Base-by-base conservation (phyloP, 2,113 vertebrate genomes). In the Pavo muticus region DNA sequence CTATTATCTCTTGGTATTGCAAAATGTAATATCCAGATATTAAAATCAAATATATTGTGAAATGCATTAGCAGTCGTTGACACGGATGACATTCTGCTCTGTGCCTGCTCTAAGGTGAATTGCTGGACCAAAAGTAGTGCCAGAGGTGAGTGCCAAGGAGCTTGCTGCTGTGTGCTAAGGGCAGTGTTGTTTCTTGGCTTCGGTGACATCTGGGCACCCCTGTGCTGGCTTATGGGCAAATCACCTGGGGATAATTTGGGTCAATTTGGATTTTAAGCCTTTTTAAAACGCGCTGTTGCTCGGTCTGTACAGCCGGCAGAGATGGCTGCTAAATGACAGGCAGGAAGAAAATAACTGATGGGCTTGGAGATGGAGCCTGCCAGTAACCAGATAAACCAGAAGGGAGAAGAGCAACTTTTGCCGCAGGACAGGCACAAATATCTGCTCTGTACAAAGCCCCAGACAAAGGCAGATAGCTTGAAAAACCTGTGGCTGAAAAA, bases 1-100 rank as follows among this genome's bases (percentile, higher is more conserved):
- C 56, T 72, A 35, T 96, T 92, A 90, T 88, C 68, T 93, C 79
- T 67, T 74, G 30, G 52, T 96, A 91, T 61, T 88, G 80, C 73
- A 56, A 96, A 79, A 40, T 48, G 39, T 96, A 95, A 95, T 95
- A 88, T 92, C 81, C 93, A 93, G 87, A 93, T 94, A 94, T 95
- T 95, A 96, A 94, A 91, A 94, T 92, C 74, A 67, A 42, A 79
- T 95, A 90, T 68, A 77, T 59, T 93, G 77, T 30, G 77, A 95
- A 94, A 67, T 30, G 4, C 40, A 84, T 96, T 90, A 96, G 86
- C 39, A 61, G 37, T 48, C 68, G 87, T 32, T 65, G 72, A 70
- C 40, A 30, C 61, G 24, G 65, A 42, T 76, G 72, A 69, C 67
- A n/a, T 6, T 87, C 56, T 15, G 45, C 74, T 80, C 45, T 15